Base-by-base conservation (phyloP, 2,113 vertebrate species). In the Phocoena sinus region DNA sequence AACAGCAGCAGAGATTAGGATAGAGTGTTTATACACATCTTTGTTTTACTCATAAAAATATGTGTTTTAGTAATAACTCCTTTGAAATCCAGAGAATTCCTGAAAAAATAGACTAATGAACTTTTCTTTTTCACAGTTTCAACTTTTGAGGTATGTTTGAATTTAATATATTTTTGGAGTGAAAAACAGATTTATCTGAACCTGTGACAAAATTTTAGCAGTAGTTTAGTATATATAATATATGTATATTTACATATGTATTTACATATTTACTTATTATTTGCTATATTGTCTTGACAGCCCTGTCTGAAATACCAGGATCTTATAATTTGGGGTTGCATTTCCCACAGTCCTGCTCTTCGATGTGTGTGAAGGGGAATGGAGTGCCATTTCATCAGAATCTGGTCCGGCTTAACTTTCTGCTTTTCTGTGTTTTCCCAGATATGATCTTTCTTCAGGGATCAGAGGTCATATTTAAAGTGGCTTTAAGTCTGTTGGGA, bases 361-460 rank as follows among this genome's bases (percentile, higher is more conserved):
- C 63, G 3, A 10, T 26, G 0, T 80, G 13, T 71, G 60, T 87
- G 58, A 76, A 53, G 83, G 56, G 73, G 91, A 77, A 92, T 3
- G 31, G 38, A 80, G 20, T 71, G 53, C 28, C 21, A 25, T 73
- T 68, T 84, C 84, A 33, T 89, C 65, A 93, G 96, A 96, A 98
- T 18, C n/a, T 93, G 60, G 4, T 26, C 81, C 86, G 23, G 33
- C 79, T 98, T 80, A 96, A 92, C 92, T 74, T 92, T 25, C 89
- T 21, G 31, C 77, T 87, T 94, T 97, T 38, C 9, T 97, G 68
- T 98, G 31, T 98, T 98, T 98, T 94, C 86, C 85, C 98, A 99
- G 99, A 99, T 98, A 99, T 99, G 99, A 98, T 99, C 92, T 99
- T 99, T 97, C 99, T 99, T 95, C 99, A 99, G 97, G 99, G 99